phyloP scores from a whole-genome alignment of 2,888 invertebrate species.

The Brachycybe producta region DNA sequence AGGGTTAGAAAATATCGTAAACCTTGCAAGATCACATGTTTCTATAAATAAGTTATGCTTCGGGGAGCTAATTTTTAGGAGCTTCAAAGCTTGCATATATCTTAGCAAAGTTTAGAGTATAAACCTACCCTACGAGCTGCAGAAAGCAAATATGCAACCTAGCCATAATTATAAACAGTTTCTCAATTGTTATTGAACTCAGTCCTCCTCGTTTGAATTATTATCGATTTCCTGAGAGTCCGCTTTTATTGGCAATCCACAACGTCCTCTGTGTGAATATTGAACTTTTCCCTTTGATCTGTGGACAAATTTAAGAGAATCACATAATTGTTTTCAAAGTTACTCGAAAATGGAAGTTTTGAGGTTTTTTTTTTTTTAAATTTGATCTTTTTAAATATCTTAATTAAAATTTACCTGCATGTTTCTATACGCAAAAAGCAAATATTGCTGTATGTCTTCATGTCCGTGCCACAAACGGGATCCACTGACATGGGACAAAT shows the following conservation, averaged over 20 bases:
- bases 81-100: no score
- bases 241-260: neutral
- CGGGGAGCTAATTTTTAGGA: no score
- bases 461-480: conserved; percentile 85
- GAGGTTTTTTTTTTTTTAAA: neutral
- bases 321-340: neutral
- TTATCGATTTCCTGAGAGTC: no score
- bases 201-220: no score
- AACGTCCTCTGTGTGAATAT: conserved; percentile 6
- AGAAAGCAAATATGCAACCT: no score
- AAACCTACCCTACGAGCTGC: no score
- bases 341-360: neutral
- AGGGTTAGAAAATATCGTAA: no score
- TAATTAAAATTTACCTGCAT: conserved; percentile 47
- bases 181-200: no score
- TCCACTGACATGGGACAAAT: conserved; percentile 77
- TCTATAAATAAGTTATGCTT: no score
- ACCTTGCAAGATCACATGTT: no score
- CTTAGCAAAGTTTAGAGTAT: no score
- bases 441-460: conserved; percentile 82
- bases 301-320: neutral
- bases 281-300: conserved; percentile 13
- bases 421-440: conserved; percentile 86
- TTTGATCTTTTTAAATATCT: neutral
- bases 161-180: no score